phyloP scores from a whole-genome alignment of 92 coral and sea anemone genomes.

The Actinernus sp. region DNA sequence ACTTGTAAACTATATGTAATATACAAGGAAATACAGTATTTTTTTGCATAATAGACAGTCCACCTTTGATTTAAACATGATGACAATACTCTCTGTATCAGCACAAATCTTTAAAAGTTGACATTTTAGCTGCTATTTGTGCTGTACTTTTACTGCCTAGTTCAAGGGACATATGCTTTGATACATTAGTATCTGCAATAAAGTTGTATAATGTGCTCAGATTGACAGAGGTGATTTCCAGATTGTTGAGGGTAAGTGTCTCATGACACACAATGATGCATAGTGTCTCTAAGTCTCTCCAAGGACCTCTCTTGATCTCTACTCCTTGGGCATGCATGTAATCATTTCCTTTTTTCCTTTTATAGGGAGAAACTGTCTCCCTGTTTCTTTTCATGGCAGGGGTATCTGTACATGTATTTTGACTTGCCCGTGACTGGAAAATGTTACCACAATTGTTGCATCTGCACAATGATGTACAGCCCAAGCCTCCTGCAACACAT shows the following conservation, averaged over 20 bases:
- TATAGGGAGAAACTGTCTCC: too few relatives aligned
- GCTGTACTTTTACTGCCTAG: conserved; percentile 32
- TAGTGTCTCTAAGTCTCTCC: conserved; percentile 48
- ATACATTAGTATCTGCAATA: conserved; percentile 35
- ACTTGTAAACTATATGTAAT: too few relatives aligned
- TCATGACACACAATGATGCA: conserved; percentile 42
- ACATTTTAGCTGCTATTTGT: conserved; percentile 47
- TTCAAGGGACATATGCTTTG: conserved; percentile 18
- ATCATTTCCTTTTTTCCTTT: too few relatives aligned
- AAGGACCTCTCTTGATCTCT: conserved; percentile 33
- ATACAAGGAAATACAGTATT: too few relatives aligned
- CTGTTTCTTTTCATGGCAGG: conserved; percentile 25
- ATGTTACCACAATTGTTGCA: conserved; percentile 40
- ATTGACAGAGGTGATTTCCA: conserved; percentile 21
- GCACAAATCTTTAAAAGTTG: conserved; percentile 4
- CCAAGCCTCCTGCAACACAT: conserved; percentile 21
- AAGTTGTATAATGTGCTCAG: conserved; percentile 17
- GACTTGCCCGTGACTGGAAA: conserved; percentile 18
- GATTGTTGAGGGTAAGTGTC: conserved; percentile 8
- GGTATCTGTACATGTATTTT: neutral
- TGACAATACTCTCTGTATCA: too few relatives aligned
- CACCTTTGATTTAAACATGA: too few relatives aligned
- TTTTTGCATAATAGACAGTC: too few relatives aligned
- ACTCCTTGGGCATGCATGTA: conserved; percentile 24
- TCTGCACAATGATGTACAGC: conserved; percentile 25